Evolutionary conservation across 1,140 invertebrate genomes (phyloP), one percentile per base, ranked within the genome.

Genomic region (Ceratosolen fusciceps): DNA sequence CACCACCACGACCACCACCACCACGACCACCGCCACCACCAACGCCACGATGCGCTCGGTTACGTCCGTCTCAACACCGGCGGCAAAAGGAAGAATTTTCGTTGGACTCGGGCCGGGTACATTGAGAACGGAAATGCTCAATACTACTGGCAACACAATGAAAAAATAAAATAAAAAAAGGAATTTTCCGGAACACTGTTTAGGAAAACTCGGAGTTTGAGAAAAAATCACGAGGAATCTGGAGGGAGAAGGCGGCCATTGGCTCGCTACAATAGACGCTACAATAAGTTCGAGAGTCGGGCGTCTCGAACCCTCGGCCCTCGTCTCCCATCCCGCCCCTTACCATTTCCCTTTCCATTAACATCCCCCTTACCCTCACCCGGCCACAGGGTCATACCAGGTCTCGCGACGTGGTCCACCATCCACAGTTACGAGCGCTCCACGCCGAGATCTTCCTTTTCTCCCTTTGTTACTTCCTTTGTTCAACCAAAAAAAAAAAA

Each of bases 191-290:
- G 52, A 43, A 43, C 5, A 24, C 5, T 24, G 65, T 67, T 67
- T 29, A 12, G 65, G 16, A 34, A 62, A 62, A 16, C 68, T 19
- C 24, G 29, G 54, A 9, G 12, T 37, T 26, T 12, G 29, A 34
- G 43, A 77, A 77, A 77, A 77, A 68, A 68, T 68, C 47, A 76
- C 34, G 34, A 73, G 60, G 14, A n/a, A n/a, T n/a, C n/a, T n/a
- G n/a, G n/a, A n/a, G n/a, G n/a, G n/a, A 70, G 65, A 77, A 49
- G 70, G 70, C 70, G 49, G 74, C 21, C 74, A 77, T 65, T 56
- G 70, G 43, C 65, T 49, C 74, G 49, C 14, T 29, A 29, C 68
- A 65, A 60, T 76, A 60, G 62, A 65, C 74, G 74, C n/a, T 52
- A 29, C 29, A 21, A 10, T 19, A 34, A 34, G 37, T 16, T 49